phyloP scores from a whole-genome alignment of 2,113 vertebrate genomes.

The Cnemophilus loriae region DNA sequence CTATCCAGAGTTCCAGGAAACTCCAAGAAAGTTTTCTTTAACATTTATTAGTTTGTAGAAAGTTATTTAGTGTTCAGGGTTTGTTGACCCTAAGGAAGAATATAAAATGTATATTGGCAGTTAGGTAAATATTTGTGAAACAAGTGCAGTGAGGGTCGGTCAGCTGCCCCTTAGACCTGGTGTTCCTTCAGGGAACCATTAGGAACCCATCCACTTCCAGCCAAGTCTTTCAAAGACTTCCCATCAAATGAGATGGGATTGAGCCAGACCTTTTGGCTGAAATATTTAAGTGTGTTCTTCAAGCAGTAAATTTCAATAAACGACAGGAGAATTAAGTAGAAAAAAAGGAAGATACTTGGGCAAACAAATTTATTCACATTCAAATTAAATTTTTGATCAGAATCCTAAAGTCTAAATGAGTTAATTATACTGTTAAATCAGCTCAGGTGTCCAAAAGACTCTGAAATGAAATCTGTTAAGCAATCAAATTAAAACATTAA shows the following conservation, averaged over 20 bases:
- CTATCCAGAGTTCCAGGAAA: neutral
- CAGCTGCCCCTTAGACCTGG: neutral
- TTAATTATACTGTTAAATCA: neutral
- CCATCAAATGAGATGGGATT: neutral
- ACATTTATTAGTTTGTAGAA: neutral
- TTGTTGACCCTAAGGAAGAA: neutral
- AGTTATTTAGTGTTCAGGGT: neutral
- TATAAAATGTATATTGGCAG: neutral
- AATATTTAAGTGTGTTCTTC: neutral
- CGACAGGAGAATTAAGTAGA: neutral
- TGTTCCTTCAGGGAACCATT: neutral
- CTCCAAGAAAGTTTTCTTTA: neutral
- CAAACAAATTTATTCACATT: neutral
- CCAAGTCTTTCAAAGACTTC: neutral
- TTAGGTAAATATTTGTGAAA: neutral
- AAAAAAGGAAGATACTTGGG: neutral
- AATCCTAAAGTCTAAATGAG: neutral
- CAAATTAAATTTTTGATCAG: neutral
- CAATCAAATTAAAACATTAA: neutral
- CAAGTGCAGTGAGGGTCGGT: neutral
- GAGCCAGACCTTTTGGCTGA: neutral
- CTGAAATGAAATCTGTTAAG: neutral
- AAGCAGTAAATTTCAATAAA: neutral
- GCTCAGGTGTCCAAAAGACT: neutral
- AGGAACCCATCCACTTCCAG: neutral